These are phyloP conservation scores for Meriones psammophilus DNA, from an alignment of 2,797 vertebrate genomes.

Conservation along the genomic window DNA sequence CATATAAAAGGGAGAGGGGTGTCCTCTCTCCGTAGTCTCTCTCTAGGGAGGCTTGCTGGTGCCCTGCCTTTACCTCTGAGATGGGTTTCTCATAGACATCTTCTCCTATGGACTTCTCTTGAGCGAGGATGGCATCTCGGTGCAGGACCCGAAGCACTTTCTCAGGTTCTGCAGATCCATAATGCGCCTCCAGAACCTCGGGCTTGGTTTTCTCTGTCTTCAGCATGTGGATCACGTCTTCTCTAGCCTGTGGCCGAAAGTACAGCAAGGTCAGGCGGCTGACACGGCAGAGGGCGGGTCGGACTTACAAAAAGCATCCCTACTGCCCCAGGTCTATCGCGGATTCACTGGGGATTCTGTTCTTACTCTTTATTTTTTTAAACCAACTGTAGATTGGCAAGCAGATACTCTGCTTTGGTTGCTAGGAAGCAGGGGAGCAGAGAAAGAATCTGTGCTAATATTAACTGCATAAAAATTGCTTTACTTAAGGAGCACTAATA, in stretches of 20 bases:
- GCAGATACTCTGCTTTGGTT: slow-evolving; percentile 84
- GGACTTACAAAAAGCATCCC: slow-evolving; percentile 17
- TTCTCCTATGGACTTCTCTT: slow-evolving; percentile 87
- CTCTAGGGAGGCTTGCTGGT: background rate
- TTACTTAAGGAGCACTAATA: slow-evolving; percentile 71
- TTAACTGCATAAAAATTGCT: slow-evolving; percentile 83
- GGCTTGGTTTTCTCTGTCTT: slow-evolving; percentile 93
- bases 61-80: slow-evolving; percentile 91
- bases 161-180: slow-evolving; percentile 92
- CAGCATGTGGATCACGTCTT: slow-evolving; percentile 96
- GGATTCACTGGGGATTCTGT: slow-evolving; percentile 78
- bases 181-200: slow-evolving; percentile 94
- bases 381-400: slow-evolving; percentile 85
- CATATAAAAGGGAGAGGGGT: background rate
- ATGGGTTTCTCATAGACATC: slow-evolving; percentile 97
- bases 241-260: slow-evolving; percentile 93
- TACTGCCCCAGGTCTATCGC: slow-evolving; percentile 46
- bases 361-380: slow-evolving; percentile 72
- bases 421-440: slow-evolving; percentile 85
- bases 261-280: slow-evolving; percentile 75
- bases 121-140: slow-evolving; percentile 92
- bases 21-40: background rate
- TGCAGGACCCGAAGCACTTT: slow-evolving; percentile 94
- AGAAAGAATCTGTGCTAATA: slow-evolving; percentile 83
- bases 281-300: slow-evolving; percentile 35